A percentile compares a stretch with the other conserved stretches of the same genome.
Conservation (phyloP, 1,140 invertebrate genomes). For the Macrobrachium rosenbergii region DNA sequence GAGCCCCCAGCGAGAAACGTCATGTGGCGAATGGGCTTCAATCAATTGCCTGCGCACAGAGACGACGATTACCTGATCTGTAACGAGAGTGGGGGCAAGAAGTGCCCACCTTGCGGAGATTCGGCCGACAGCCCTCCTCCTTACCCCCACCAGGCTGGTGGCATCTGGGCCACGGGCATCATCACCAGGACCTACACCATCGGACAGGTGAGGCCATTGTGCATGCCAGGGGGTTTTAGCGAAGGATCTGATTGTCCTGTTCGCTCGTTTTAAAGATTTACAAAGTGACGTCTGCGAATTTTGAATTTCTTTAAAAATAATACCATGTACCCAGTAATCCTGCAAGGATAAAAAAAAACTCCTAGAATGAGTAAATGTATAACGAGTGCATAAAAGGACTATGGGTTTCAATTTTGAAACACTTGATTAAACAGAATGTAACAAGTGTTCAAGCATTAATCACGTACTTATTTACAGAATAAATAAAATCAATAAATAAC, state of each 20-base stretch:
- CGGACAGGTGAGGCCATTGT: conserved; percentile 55
- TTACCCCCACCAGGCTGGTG: conserved; percentile 61
- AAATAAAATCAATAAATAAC: too few relatives aligned
- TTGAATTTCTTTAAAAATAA: too few relatives aligned
- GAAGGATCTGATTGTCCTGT: not conserved
- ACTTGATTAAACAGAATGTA: too few relatives aligned
- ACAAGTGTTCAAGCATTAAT: too few relatives aligned
- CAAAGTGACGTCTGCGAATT: too few relatives aligned
- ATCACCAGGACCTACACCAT: conserved; percentile 63
- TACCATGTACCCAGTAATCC: not conserved
- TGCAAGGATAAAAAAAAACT: not conserved
- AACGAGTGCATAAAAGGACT: too few relatives aligned
- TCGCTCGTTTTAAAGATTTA: too few relatives aligned
- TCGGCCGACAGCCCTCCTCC: conserved; percentile 32
- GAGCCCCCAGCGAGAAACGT: conserved; percentile 64
- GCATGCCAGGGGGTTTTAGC: too few relatives aligned
- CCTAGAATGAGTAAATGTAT: too few relatives aligned
- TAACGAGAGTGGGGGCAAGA: conserved; percentile 4
- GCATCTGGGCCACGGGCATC: conserved; percentile 64
- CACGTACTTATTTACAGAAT: too few relatives aligned
- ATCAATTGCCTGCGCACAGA: conserved; percentile 41
- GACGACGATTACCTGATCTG: conserved; percentile 65
- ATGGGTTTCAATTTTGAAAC: too few relatives aligned
- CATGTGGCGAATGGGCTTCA: conserved; percentile 60
- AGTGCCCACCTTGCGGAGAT: conserved; percentile 64